Percentiles rank a stretch among this genome's conserved stretches.
Conservation (phyloP, 2,797 vertebrate genomes). For the Triplophysa yarkandensis region DNA sequence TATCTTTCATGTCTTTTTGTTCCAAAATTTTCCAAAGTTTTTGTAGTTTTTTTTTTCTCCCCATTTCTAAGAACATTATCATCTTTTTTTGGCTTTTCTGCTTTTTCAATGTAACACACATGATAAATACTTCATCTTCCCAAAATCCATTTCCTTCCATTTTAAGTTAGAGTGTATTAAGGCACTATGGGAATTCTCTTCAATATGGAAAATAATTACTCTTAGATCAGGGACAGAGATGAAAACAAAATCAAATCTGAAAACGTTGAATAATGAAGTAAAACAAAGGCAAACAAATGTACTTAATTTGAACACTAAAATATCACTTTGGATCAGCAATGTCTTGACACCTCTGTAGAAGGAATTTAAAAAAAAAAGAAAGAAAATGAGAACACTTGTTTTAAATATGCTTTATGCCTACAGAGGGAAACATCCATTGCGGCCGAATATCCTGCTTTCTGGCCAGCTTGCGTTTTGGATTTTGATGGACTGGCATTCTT, state of each 20-base stretch:
- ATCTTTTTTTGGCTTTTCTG: slow-evolving; percentile 53
- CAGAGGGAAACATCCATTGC: slow-evolving; percentile 63
- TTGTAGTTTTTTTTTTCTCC: slow-evolving; percentile 35
- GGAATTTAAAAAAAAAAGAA: slow-evolving; percentile 66
- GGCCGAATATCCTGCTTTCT: slow-evolving; percentile 52
- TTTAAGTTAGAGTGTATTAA: slow-evolving; percentile 63
- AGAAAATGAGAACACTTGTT: slow-evolving; percentile 62
- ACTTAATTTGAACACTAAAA: slow-evolving; percentile 67
- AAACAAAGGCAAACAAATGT: slow-evolving; percentile 29
- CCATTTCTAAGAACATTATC: slow-evolving; percentile 59
- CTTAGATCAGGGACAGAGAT: slow-evolving; percentile 42
- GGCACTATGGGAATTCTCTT: slow-evolving; percentile 67
- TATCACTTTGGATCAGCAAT: slow-evolving; percentile 67
- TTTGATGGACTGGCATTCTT: slow-evolving; percentile 56
- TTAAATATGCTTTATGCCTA: slow-evolving; percentile 70
- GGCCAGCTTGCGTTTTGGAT: slow-evolving; percentile 25
- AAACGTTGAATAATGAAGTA: slow-evolving; percentile 31
- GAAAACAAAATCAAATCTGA: slow-evolving; percentile 58
- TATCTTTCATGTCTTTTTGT: slow-evolving; percentile 34
- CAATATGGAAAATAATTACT: slow-evolving; percentile 51
- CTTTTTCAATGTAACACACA: slow-evolving; percentile 54
- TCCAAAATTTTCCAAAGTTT: slow-evolving; percentile 27
- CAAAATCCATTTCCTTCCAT: slow-evolving; percentile 47
- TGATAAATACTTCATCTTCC: slow-evolving; percentile 58
- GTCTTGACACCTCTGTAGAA: slow-evolving; percentile 65